phyloP scores from a whole-genome alignment of 2,797 vertebrate species.

The Margarornis squamiger region DNA sequence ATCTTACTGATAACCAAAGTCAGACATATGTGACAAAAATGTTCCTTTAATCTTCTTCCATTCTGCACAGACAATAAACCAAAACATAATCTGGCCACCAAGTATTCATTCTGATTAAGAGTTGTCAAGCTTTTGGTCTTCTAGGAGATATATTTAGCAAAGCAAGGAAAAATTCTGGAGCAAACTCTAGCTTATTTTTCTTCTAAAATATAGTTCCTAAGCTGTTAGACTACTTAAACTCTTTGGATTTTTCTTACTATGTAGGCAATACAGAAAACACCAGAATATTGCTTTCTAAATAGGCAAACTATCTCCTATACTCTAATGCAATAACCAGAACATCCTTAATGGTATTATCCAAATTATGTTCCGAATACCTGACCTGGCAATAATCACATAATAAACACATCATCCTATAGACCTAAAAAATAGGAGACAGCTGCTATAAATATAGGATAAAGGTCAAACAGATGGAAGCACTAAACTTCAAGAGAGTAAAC shows the following conservation, averaged over 20 bases:
- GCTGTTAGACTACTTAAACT: neutral
- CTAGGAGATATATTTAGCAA: neutral
- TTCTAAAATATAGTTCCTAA: neutral
- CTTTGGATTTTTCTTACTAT: neutral
- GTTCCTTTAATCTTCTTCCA: neutral
- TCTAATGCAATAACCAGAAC: neutral
- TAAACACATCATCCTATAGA: neutral
- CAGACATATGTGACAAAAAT: neutral
- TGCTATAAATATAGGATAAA: neutral
- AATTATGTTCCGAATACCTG: neutral
- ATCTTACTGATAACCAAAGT: neutral
- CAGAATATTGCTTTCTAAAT: neutral
- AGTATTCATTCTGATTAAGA: neutral
- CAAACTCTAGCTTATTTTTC: neutral
- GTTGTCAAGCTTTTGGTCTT: neutral
- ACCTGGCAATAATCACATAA: neutral
- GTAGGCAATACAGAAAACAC: neutral
- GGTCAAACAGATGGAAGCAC: neutral
- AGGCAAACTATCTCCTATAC: neutral
- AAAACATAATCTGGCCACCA: neutral
- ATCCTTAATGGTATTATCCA: neutral
- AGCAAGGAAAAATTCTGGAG: neutral
- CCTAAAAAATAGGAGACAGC: neutral
- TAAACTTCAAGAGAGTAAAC: neutral
- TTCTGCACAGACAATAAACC: neutral